Percentiles rank a stretch among this genome's conserved stretches.
phyloP scores from a whole-genome alignment of 2,113 vertebrate species.

The Bufo gargarizans region DNA sequence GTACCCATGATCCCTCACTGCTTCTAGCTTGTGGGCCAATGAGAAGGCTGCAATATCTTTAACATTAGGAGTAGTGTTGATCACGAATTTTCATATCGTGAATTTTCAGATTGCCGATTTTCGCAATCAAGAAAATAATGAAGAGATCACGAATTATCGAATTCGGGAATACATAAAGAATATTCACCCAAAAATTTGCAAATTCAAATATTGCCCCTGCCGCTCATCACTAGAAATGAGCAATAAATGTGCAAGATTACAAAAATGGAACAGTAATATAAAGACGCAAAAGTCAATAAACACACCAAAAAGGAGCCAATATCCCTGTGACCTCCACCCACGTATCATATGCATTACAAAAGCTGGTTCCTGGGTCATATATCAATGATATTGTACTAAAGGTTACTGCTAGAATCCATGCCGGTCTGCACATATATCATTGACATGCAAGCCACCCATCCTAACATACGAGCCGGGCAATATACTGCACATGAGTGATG shows the following conservation, averaged over 20 bases:
- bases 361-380: not conserved
- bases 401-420: not conserved
- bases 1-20: too few species aligned
- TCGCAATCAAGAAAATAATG: too few species aligned
- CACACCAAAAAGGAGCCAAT: not conserved
- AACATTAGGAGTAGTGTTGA: too few species aligned
- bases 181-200: too few species aligned
- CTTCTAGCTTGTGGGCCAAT: too few species aligned
- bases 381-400: not conserved
- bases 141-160: too few species aligned
- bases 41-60: too few species aligned
- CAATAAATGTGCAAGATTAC: not conserved
- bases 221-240: not conserved
- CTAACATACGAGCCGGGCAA: not conserved
- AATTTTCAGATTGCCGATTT: too few species aligned
- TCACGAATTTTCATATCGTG: too few species aligned
- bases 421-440: too few species aligned
- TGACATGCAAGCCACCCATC: not conserved
- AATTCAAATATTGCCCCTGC: too few species aligned
- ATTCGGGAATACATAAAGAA: too few species aligned
- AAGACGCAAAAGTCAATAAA: not conserved
- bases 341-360: not conserved
- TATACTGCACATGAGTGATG: not conserved
- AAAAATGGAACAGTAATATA: not conserved
- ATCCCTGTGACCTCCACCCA: not conserved